Conservation (phyloP, 1,140 invertebrate species). For the Hyposmocoma kahamanoa region DNA sequence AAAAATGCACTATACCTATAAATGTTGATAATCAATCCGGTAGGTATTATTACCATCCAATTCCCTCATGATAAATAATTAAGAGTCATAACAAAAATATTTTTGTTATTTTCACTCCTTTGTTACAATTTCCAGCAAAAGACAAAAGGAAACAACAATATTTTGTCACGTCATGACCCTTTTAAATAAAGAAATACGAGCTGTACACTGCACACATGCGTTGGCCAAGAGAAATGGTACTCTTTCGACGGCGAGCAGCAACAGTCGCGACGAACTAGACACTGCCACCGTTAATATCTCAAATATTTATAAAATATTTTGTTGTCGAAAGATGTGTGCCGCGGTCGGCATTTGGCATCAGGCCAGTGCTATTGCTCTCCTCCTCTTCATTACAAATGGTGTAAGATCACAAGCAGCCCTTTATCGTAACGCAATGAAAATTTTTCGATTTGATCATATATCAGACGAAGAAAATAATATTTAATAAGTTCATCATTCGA, state of each 20-base stretch:
- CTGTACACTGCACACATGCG: constrained; percentile 3
- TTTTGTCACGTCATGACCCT: neutral
- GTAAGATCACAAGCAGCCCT: constrained; percentile 47
- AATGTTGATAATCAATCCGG: too few species aligned
- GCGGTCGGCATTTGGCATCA: constrained; percentile 53
- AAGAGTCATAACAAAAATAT: too few species aligned
- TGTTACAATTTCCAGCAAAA: too few species aligned
- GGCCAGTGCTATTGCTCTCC: constrained; percentile 61
- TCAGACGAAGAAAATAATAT: too few species aligned
- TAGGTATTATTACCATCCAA: too few species aligned
- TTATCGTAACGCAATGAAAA: too few species aligned
- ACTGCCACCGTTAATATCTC: neutral
- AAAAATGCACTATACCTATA: too few species aligned
- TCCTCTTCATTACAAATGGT: constrained; percentile 45
- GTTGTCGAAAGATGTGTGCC: constrained; percentile 51
- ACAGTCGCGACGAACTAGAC: neutral
- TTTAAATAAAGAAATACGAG: constrained; percentile 8
- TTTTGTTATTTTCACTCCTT: too few species aligned
- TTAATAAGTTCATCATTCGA: too few species aligned
- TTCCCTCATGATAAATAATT: too few species aligned
- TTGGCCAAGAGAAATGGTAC: neutral
- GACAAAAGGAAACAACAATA: neutral
- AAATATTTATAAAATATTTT: constrained; percentile 60
- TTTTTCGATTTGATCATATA: too few species aligned
- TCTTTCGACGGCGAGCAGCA: too few species aligned